Evolutionary conservation across 1,140 invertebrate genomes (phyloP).

Genomic region (Halyomorpha halys): DNA sequence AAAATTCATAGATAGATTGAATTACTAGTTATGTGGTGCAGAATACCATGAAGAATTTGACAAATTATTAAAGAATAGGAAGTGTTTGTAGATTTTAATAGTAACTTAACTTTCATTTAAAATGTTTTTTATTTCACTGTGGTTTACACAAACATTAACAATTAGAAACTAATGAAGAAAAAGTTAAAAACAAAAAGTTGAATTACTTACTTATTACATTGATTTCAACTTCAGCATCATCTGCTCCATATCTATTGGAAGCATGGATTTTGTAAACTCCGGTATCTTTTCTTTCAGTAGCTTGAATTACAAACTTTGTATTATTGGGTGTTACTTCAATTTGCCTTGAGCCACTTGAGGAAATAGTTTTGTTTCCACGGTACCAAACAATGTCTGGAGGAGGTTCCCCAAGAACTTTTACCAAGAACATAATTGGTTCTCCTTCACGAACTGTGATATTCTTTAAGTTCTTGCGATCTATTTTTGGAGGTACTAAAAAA

Average conservation of each 20-base stretch:
- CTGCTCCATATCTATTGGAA: slow-evolving; percentile 74
- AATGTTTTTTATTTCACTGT: no score
- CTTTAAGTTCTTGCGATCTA: slow-evolving; percentile 70
- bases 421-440: slow-evolving; percentile 71
- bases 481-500: slow-evolving; percentile 76
- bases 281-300: slow-evolving; percentile 70
- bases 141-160: no score
- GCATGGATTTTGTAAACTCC: slow-evolving; percentile 79
- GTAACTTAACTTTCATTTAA: no score
- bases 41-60: no score
- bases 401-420: slow-evolving; percentile 76
- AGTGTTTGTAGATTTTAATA: no score
- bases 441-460: slow-evolving; percentile 69
- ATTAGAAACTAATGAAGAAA: no score
- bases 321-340: slow-evolving; percentile 80
- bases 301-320: slow-evolving; percentile 72
- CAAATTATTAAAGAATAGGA: no score
- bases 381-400: slow-evolving; percentile 68
- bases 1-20: no score
- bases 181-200: no score
- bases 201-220: slow-evolving; percentile 79
- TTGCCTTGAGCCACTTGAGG: slow-evolving; percentile 37
- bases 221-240: slow-evolving; percentile 83
- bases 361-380: slow-evolving; percentile 49
- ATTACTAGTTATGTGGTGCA: no score